Base-by-base conservation (phyloP, 2,797 vertebrate genomes). In the Natrix natrix region DNA sequence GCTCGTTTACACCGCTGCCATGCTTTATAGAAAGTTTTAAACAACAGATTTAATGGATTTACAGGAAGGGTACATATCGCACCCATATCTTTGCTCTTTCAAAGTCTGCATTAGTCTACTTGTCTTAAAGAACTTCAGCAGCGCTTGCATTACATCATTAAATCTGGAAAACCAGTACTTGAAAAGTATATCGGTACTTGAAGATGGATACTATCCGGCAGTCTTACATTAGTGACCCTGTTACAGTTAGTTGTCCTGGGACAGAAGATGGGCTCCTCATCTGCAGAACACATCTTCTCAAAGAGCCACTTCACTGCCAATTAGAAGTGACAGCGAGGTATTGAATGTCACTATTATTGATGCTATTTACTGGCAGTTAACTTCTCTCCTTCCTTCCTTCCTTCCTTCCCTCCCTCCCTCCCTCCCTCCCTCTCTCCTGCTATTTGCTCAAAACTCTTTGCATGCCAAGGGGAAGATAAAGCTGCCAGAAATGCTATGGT, bases 301-400 rank as follows among this genome's bases (percentile, higher is more conserved):
- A 95, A 59, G 78, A 95, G 74, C 20, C 11, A 16, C 10, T 69
- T 22, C 20, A 8, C 1, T 93, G 54, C 93, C 92, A 95, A 63
- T 92, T 94, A 90, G 95, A 94, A 91, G 55, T 69, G 96, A 55
- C n/a, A 94, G 0, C 43, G 8, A 93, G 37, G 37, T 94, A 94
- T 87, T 95, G 96, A 95, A 93, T 69, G 48, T 94, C 91, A 92
- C 37, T 48, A 56, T 94, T 96, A 92, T 55, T 94, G 91, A 94
- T 93, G 91, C 14, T 86, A 12, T 26, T 7, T 93, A 54, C 93
- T 95, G 91, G 14, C 94, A 94, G 95, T 90, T 96, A 95, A 93
- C 14, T 94, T 69, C 90, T 4, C 10, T 83, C 48, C 90, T 74
- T 59, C 24, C 60, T 66, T 4, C 8, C 48, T 69, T 74, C 32